Evolutionary conservation across 2,113 vertebrate species (phyloP).

Genomic region (Oreocharis arfaki): DNA sequence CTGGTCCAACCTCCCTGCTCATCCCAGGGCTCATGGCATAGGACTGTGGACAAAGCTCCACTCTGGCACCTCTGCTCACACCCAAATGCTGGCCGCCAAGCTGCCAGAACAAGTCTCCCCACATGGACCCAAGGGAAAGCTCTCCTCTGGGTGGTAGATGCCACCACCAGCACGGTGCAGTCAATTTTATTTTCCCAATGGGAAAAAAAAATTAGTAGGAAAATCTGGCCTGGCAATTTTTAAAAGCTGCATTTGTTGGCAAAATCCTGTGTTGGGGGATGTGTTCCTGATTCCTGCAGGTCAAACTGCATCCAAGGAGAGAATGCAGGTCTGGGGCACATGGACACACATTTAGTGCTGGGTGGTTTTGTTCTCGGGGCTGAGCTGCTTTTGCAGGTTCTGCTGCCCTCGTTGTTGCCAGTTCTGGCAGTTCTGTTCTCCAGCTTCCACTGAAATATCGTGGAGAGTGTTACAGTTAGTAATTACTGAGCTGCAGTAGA

Average conservation of each 20-base stretch:
- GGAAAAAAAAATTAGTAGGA: not conserved
- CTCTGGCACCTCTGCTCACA: not conserved
- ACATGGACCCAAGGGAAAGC: not conserved
- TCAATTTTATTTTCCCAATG: not conserved
- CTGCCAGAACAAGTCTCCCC: not conserved
- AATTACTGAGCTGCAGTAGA: constrained; percentile 33
- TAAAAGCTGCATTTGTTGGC: not conserved
- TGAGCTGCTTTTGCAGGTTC: not conserved
- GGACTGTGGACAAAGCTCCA: not conserved
- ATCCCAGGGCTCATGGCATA: not conserved
- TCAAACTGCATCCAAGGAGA: not conserved
- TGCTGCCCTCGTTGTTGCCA: not conserved
- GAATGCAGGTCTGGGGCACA: not conserved
- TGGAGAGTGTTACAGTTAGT: not conserved
- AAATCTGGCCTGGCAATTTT: not conserved
- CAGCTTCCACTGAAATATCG: not conserved
- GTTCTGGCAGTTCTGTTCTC: not conserved
- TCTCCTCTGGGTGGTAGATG: not conserved
- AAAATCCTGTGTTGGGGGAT: not conserved
- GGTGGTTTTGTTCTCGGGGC: not conserved
- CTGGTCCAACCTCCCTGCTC: not conserved
- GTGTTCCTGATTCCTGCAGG: not conserved
- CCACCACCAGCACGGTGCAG: not conserved
- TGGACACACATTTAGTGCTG: not conserved
- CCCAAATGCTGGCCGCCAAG: not conserved